Evolutionary conservation across 2,888 invertebrate genomes (phyloP), one percentile per base, ranked within the genome.

Genomic region (Magallana nippona): DNA sequence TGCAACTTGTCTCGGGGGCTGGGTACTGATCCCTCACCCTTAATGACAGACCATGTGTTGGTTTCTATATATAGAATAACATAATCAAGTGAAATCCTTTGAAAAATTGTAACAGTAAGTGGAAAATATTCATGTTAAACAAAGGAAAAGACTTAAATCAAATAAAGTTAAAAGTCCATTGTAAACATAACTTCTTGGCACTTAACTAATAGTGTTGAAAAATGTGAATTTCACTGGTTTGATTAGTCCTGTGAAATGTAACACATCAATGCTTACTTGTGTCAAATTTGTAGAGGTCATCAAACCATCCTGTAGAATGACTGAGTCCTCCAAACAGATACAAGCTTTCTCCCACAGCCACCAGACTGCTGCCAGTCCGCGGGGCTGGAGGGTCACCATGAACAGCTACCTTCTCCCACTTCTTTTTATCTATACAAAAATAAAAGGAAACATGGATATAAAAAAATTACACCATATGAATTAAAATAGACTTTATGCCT

Each of bases 321-420:
- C 92, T 94, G 10, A 94, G 88, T 8, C 94, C 94, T n/a, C 94
- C 94, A 90, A 93, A 94, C 82, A 94, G 86, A 85, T 92, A 94
- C 55, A 94, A 87, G 62, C 90, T 92, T 44, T 88, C 88, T 1
- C 89, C 92, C 5, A 94, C 92, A 79, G 90, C 87, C 22, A 91
- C 90, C 83, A 94, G 87, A 11, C 92, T 91, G 8, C 92, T 92
- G 15, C 92, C 91, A 27, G 92, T 92, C 62, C 93, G 83, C 5
- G 93, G 87, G 8, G 89, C 85, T 5, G 94, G 94, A 8, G 88
- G 19, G 10, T 86, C 87, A 19, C 93, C 93, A 63, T 87, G 89
- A 0, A 83, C 87, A 55, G 86, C 85, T 10, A 92, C 84, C 56
- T 86, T 87, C 8, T 87, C 88, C 93, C 93, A 94, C 22, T 83